These are phyloP conservation scores for Tiphia femorata DNA, from an alignment of 2,888 invertebrate species.

Conservation along the genomic window DNA sequence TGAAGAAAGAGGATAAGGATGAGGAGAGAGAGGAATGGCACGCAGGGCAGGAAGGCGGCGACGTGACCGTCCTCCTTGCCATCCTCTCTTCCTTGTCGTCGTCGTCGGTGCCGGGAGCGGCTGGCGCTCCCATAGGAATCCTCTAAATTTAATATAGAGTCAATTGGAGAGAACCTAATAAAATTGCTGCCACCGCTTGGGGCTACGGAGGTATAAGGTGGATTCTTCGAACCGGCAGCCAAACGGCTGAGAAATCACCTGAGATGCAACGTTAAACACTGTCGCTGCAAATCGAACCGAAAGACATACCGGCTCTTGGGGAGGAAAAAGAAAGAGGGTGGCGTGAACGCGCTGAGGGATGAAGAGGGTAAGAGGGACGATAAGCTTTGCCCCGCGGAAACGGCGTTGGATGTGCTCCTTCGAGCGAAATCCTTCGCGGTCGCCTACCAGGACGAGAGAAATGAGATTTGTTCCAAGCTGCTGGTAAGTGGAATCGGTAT, in stretches of 20 bases:
- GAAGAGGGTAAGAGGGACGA: too few relatives aligned
- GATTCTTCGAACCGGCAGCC: slow-evolving; percentile 33
- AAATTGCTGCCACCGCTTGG: slow-evolving; percentile 57
- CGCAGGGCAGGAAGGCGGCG: slow-evolving; percentile 22
- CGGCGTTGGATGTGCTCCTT: slow-evolving; percentile 27
- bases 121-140: slow-evolving; percentile 56
- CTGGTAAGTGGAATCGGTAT: too few relatives aligned
- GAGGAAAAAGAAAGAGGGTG: slow-evolving; percentile 11
- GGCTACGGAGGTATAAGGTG: slow-evolving; percentile 42
- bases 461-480: too few relatives aligned
- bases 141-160: slow-evolving; percentile 67
- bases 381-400: too few relatives aligned
- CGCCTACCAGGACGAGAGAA: too few relatives aligned
- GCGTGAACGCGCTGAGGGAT: slow-evolving; percentile 3
- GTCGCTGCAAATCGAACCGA: slow-evolving; percentile 56
- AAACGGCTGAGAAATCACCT: slow-evolving; percentile 60
- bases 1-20: slow-evolving; percentile 31
- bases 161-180: slow-evolving; percentile 65
- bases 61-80: slow-evolving; percentile 27
- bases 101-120: slow-evolving; percentile 36
- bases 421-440: slow-evolving; percentile 30
- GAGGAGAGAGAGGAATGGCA: slow-evolving; percentile 18
- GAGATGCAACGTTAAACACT: slow-evolving; percentile 62
- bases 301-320: slow-evolving; percentile 22
- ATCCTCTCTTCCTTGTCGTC: too few relatives aligned